phyloP scores from a whole-genome alignment of 2,113 vertebrate genomes.

The Athene noctua region DNA sequence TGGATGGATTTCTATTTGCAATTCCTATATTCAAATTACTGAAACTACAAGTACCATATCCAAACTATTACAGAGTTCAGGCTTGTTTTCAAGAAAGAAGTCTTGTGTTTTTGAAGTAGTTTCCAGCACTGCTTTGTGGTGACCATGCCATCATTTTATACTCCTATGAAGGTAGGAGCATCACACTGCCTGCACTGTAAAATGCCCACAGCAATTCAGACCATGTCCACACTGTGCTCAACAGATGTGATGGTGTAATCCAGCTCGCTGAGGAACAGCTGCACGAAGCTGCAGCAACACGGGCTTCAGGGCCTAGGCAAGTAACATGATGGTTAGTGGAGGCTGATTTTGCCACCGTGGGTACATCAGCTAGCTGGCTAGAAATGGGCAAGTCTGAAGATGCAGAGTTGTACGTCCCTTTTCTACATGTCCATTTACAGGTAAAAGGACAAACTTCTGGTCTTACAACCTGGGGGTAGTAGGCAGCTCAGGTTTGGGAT shows the following conservation, averaged over 20 bases:
- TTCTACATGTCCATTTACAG: not conserved
- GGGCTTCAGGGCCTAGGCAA: not conserved
- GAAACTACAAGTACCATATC: not conserved
- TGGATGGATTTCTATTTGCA: not conserved
- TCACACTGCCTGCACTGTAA: not conserved
- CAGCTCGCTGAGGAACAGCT: not conserved
- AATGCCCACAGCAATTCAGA: not conserved
- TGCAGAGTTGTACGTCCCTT: fast-evolving
- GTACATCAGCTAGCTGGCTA: not conserved
- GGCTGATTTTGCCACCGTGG: not conserved
- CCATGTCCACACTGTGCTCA: fast-evolving
- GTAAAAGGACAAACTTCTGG: not conserved
- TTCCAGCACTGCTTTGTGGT: not conserved
- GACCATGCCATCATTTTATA: not conserved
- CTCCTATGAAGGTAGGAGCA: not conserved
- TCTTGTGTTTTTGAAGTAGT: not conserved
- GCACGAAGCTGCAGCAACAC: fast-evolving
- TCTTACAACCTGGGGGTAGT: not conserved
- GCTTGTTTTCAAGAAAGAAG: not conserved
- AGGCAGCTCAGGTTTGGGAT: not conserved
- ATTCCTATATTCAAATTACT: not conserved
- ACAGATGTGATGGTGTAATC: not conserved
- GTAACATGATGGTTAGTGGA: not conserved
- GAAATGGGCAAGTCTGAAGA: not conserved
- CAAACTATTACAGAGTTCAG: not conserved